These are phyloP conservation scores for Eurosta solidaginis DNA, from an alignment of 1,140 invertebrate species.

Conservation along the genomic window DNA sequence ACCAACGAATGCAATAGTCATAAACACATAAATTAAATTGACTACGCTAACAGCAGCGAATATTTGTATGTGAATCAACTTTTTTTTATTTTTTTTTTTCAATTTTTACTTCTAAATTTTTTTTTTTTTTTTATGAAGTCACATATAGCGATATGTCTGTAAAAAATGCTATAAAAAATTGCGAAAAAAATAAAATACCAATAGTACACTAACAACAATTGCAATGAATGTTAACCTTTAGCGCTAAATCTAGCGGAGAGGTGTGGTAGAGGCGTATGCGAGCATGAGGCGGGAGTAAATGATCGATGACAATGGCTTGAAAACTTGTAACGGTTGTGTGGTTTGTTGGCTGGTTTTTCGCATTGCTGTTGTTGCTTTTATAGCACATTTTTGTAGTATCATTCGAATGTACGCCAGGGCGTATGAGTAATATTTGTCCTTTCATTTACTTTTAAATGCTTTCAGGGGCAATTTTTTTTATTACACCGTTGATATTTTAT, in stretches of 20 bases:
- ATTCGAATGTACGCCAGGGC: neutral
- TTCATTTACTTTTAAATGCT: constrained; percentile 29
- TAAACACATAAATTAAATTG: constrained; percentile 21
- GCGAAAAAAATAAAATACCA: neutral
- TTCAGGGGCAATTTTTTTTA: constrained; percentile 27
- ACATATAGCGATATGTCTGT: neutral
- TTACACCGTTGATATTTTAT: constrained; percentile 22
- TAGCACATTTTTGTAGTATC: neutral
- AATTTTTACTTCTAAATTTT: neutral
- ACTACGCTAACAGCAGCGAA: neutral
- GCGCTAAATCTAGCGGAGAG: neutral
- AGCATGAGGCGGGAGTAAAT: neutral
- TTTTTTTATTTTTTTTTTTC: neutral
- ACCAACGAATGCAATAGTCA: neutral
- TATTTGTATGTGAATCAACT: constrained; percentile 2
- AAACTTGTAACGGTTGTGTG: neutral
- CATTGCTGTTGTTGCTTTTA: neutral
- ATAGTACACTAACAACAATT: neutral
- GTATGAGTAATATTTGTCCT: constrained; percentile 21
- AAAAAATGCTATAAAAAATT: neutral
- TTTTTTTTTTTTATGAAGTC: neutral
- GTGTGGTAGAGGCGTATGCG: neutral
- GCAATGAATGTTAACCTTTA: neutral
- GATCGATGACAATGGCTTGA: constrained; percentile 5
- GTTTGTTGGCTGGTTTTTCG: neutral